Evolutionary conservation across 2,797 vertebrate genomes (phyloP).

Genomic region (Euphonia xanthogaster): DNA sequence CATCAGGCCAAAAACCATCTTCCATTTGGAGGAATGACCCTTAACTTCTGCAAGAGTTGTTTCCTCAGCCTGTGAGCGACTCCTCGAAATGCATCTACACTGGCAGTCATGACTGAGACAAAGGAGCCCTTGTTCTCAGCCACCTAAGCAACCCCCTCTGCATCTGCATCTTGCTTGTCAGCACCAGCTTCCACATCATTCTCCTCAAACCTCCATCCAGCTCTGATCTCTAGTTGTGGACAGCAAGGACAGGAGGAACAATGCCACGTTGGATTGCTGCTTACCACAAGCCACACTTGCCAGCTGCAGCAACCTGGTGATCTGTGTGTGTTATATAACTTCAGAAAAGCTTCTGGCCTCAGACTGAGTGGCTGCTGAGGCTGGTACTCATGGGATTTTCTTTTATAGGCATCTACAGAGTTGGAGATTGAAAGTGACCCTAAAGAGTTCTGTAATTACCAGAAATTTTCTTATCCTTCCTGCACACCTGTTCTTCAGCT

Average conservation of each 20-base stretch:
- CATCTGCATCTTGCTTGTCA: not conserved
- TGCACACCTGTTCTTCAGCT: not conserved
- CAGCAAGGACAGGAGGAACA: not conserved
- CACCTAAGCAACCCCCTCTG: not conserved
- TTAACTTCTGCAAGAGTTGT: not conserved
- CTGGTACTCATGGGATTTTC: not conserved
- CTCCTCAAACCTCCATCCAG: not conserved
- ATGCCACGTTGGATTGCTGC: not conserved
- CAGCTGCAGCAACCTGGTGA: not conserved
- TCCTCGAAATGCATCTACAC: not conserved
- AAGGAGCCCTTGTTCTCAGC: not conserved
- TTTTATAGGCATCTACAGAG: not conserved
- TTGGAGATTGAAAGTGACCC: not conserved
- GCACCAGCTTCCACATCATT: not conserved
- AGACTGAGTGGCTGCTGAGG: not conserved
- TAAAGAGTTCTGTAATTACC: not conserved
- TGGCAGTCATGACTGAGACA: not conserved
- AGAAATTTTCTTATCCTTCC: not conserved
- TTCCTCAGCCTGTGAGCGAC: not conserved
- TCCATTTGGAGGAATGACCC: not conserved
- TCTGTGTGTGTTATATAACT: not conserved
- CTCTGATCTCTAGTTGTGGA: not conserved
- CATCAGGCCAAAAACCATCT: not conserved
- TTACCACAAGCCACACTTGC: not conserved
- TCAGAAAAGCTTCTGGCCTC: not conserved